phyloP scores from a whole-genome alignment of 2,797 vertebrate genomes.

The Squalus acanthias region DNA sequence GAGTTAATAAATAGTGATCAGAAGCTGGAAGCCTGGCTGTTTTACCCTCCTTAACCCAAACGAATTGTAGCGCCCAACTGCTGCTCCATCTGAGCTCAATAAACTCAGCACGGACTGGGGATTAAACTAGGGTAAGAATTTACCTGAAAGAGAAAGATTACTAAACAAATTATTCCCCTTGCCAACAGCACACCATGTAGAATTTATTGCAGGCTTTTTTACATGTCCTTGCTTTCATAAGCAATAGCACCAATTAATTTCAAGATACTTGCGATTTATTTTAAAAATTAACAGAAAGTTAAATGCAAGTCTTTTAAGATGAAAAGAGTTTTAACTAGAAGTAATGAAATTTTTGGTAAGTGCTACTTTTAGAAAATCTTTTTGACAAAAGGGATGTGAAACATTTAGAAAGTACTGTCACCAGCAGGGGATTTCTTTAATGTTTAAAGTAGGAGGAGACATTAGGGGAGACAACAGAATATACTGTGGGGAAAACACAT shows the following conservation, averaged over 20 bases:
- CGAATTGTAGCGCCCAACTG: neutral
- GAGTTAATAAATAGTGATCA: neutral
- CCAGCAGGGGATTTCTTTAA: neutral
- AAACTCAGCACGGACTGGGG: neutral
- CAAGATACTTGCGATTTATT: neutral
- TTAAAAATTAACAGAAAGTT: neutral
- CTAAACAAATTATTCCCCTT: neutral
- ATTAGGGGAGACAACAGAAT: neutral
- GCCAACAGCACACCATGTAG: neutral
- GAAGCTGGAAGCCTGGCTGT: neutral
- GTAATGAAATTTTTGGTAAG: neutral
- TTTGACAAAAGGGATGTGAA: conserved; percentile 1
- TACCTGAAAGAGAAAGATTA: neutral
- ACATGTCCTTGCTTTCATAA: neutral
- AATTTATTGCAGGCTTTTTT: neutral
- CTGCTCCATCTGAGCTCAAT: neutral
- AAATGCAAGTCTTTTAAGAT: neutral
- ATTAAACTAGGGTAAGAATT: neutral
- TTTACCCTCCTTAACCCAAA: neutral
- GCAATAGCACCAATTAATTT: neutral
- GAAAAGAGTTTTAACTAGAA: neutral
- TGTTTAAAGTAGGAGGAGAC: neutral
- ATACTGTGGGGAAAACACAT: neutral
- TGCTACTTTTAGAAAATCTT: neutral
- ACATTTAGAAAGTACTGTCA: neutral